These are phyloP conservation scores for Holothuria glaberrima DNA, from an alignment of 35 echinoderm and acorn worm species.

Conservation along the genomic window DNA sequence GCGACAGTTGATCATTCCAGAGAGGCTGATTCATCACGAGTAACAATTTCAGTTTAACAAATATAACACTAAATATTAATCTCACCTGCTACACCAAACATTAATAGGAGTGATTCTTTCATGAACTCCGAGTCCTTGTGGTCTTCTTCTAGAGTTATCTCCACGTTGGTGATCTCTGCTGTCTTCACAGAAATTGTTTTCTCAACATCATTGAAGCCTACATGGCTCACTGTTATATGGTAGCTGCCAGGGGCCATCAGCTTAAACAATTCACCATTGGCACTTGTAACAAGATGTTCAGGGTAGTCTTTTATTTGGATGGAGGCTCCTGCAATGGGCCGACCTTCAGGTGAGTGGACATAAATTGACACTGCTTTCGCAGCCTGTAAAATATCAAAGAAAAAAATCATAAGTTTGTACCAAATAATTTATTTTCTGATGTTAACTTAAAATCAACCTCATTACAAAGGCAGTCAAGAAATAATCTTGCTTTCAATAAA, in stretches of 20 bases:
- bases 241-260: constrained; percentile 74
- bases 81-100: constrained; percentile 31
- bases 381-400: neutral
- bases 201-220: constrained; percentile 30
- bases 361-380: constrained; percentile 71
- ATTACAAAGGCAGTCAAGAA: too few relatives aligned
- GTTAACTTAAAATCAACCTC: neutral
- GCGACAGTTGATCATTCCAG: too few relatives aligned
- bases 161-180: constrained; percentile 19
- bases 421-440: too few relatives aligned
- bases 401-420: too few relatives aligned
- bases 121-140: constrained; percentile 42
- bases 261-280: constrained; percentile 70
- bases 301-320: constrained; percentile 49
- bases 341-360: constrained; percentile 27
- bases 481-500: too few relatives aligned
- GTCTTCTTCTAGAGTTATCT: constrained; percentile 48
- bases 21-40: too few relatives aligned
- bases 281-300: constrained; percentile 44
- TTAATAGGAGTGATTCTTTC: constrained; percentile 10
- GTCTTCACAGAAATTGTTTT: neutral
- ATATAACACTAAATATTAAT: neutral
- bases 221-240: constrained; percentile 53
- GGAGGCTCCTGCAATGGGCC: constrained; percentile 62
- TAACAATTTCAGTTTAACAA: too few relatives aligned